Percentiles rank a stretch among this genome's conserved stretches.
phyloP scores from a whole-genome alignment of 2,888 invertebrate species.

The Merodon equestris region DNA sequence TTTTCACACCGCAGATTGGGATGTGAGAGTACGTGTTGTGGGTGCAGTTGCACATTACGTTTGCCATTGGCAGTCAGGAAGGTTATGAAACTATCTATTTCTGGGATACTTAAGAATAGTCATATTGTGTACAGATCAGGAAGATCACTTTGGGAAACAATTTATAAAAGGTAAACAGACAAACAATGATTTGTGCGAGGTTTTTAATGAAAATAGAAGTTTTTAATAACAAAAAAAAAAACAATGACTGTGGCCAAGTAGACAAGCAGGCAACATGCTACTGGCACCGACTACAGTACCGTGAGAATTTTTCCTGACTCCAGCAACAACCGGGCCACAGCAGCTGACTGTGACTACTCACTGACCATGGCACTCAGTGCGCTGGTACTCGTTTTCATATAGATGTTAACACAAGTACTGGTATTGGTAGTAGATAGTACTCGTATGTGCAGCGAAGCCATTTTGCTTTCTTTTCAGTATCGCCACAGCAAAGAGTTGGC shows the following conservation, averaged over 20 bases:
- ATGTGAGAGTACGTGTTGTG: slow-evolving; percentile 42
- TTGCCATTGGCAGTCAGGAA: slow-evolving; percentile 66
- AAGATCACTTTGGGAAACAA: slow-evolving; percentile 13
- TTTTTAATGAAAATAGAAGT: slow-evolving; percentile 61
- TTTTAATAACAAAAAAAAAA: slow-evolving; percentile 47
- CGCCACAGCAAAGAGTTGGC: slow-evolving; percentile 51
- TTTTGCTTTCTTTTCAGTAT: slow-evolving; percentile 64
- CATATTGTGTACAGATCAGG: not conserved
- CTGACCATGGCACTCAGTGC: slow-evolving; percentile 68
- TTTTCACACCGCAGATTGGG: no score
- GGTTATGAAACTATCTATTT: slow-evolving; percentile 61
- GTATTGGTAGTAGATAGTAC: no score
- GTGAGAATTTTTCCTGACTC: slow-evolving; percentile 64
- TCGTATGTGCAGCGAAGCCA: slow-evolving; percentile 28
- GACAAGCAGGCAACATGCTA: slow-evolving; percentile 4
- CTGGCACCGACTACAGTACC: slow-evolving; percentile 30
- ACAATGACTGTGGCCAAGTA: not conserved
- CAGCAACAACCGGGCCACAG: slow-evolving; percentile 38
- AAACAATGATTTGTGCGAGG: slow-evolving; percentile 59
- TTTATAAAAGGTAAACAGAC: slow-evolving; percentile 56
- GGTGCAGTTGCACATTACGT: slow-evolving; percentile 57
- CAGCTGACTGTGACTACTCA: slow-evolving; percentile 68
- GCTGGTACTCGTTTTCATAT: slow-evolving; percentile 53
- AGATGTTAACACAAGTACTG: slow-evolving; percentile 7
- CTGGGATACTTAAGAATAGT: slow-evolving; percentile 21